Conservation (phyloP, 2,888 invertebrate genomes). For the Doris montereyensis region DNA sequence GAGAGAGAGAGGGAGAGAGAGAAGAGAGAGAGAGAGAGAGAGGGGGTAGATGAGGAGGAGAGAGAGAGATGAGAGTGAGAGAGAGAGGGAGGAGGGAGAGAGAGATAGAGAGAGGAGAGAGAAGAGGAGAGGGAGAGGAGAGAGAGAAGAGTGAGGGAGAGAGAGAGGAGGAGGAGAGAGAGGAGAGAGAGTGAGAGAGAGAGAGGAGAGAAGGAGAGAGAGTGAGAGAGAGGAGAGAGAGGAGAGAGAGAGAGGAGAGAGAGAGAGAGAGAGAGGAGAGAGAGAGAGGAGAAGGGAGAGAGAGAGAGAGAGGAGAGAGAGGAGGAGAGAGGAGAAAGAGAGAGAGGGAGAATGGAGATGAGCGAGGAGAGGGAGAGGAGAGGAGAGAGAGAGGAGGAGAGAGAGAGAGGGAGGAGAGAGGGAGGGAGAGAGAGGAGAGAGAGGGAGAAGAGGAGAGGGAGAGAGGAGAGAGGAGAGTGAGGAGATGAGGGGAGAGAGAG, state of each 20-base stretch:
- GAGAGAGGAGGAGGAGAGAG: too few relatives aligned
- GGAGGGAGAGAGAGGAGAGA: neutral
- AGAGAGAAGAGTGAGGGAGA: too few relatives aligned
- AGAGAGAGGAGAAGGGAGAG: constrained; percentile 20
- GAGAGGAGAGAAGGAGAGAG: too few relatives aligned
- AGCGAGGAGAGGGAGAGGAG: neutral
- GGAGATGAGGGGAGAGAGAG: neutral
- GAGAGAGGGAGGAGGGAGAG: too few relatives aligned
- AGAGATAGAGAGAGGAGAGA: too few relatives aligned
- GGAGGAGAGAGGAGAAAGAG: neutral
- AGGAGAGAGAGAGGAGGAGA: neutral
- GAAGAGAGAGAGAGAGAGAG: too few relatives aligned
- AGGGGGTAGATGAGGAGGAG: too few relatives aligned
- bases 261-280: neutral
- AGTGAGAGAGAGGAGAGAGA: constrained; percentile 6
- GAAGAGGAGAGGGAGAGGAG: too few relatives aligned
- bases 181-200: too few relatives aligned
- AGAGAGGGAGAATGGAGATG: neutral
- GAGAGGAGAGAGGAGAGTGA: neutral
- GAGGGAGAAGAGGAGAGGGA: neutral
- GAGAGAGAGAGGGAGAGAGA: too few relatives aligned
- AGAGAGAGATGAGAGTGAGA: too few relatives aligned
- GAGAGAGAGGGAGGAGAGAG: neutral
- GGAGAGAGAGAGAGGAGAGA: constrained; percentile 11
- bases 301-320: constrained; percentile 6